Percentiles rank a stretch among this genome's conserved stretches.
Evolutionary conservation across 2,113 vertebrate genomes (phyloP).

Genomic region (Limanda limanda): DNA sequence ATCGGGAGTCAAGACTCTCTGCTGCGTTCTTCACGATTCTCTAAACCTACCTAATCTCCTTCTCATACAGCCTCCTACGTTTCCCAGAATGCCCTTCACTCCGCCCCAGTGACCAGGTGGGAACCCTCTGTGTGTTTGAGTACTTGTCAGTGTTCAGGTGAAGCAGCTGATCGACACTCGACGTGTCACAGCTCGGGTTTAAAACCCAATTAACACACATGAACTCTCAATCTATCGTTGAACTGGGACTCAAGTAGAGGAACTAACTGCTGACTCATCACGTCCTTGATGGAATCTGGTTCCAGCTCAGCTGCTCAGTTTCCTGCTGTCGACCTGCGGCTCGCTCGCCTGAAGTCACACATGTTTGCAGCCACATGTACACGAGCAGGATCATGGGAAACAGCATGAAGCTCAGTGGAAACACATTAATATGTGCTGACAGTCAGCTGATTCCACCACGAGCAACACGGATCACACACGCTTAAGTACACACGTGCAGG

Average conservation of each 20-base stretch:
- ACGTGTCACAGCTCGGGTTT: too few species aligned
- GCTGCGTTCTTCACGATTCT: too few species aligned
- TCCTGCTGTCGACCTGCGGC: neutral
- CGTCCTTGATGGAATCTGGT: neutral
- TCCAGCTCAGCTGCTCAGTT: neutral
- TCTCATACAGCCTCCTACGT: neutral
- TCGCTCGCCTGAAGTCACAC: too few species aligned
- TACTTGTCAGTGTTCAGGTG: too few species aligned
- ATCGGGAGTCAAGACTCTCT: too few species aligned
- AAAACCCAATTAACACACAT: too few species aligned
- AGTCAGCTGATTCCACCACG: slow-evolving; percentile 3
- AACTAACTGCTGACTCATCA: neutral
- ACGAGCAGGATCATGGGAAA: neutral
- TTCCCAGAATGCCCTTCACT: neutral
- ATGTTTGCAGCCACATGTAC: too few species aligned
- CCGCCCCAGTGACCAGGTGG: neutral
- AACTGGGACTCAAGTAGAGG: too few species aligned
- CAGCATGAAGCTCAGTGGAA: neutral
- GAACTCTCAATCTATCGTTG: too few species aligned
- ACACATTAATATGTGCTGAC: slow-evolving; percentile 4
- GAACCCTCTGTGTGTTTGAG: neutral
- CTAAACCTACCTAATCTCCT: neutral
- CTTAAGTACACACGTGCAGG: neutral
- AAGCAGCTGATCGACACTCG: too few species aligned
- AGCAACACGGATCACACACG: neutral